These are phyloP conservation scores for Oncorhynchus clarkii DNA, from an alignment of 2,113 vertebrate species.

Conservation along the genomic window DNA sequence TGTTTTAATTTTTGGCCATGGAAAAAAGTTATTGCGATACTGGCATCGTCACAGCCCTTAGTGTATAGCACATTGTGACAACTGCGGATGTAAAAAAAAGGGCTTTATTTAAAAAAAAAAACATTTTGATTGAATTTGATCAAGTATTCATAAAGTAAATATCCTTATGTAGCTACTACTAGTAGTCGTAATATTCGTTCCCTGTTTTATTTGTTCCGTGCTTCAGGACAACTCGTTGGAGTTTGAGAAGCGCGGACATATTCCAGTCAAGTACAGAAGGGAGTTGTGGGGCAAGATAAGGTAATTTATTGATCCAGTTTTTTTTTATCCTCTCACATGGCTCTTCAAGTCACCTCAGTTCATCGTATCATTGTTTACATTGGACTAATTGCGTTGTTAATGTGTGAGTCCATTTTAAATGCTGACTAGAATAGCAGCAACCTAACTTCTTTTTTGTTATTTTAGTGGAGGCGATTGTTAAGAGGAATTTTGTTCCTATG, in stretches of 20 bases:
- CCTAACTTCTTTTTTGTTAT: slow-evolving; percentile 21
- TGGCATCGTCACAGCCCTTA: no score
- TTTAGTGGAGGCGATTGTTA: slow-evolving; percentile 85
- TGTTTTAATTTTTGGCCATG: no score
- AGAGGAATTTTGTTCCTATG: no score
- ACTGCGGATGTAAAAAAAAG: no score
- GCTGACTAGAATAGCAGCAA: not conserved
- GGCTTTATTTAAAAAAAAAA: no score
- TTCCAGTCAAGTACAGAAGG: slow-evolving; percentile 92
- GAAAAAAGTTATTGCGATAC: no score
- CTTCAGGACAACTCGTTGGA: slow-evolving; percentile 93
- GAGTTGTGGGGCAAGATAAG: slow-evolving; percentile 89
- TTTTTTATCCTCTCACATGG: no score
- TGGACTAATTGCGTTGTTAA: not conserved
- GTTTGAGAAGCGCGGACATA: slow-evolving; percentile 95
- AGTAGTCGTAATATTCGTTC: not conserved
- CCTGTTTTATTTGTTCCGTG: not conserved
- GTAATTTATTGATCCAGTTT: slow-evolving; percentile 61
- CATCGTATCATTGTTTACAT: not conserved
- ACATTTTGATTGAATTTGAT: no score
- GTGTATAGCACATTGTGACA: no score
- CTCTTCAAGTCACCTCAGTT: no score
- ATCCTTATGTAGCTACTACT: not conserved
- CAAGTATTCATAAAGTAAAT: not conserved
- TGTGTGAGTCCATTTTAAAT: not conserved